Conservation (phyloP, 2,113 vertebrate species). For the Boulengeromyrus knoepffleri region DNA sequence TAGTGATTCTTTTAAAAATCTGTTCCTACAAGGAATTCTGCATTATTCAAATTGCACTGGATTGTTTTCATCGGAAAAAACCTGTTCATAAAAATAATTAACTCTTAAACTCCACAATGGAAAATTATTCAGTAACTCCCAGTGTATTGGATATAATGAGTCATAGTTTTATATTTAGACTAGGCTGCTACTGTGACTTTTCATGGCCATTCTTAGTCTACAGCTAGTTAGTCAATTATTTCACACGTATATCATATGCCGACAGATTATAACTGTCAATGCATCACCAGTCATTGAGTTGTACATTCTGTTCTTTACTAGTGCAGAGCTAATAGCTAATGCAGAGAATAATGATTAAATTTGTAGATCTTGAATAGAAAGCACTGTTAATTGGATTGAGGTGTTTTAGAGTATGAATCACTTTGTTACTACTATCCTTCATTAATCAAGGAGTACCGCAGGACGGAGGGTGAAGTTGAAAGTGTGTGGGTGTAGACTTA, state of each 20-base stretch:
- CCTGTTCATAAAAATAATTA: neutral
- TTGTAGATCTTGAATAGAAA: neutral
- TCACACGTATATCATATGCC: neutral
- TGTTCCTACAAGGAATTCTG: neutral
- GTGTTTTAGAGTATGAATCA: conserved; percentile 5
- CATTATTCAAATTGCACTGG: neutral
- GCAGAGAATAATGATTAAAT: neutral
- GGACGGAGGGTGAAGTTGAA: neutral
- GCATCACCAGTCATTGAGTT: neutral
- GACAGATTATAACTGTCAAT: neutral
- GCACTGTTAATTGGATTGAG: neutral
- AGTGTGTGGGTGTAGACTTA: neutral
- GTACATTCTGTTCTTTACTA: neutral
- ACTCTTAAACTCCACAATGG: conserved; percentile 2
- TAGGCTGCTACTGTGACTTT: neutral
- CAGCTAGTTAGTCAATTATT: neutral
- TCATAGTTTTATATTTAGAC: neutral
- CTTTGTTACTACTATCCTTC: conserved; percentile 1
- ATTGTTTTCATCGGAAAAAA: neutral
- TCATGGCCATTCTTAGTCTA: neutral
- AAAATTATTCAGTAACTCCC: neutral
- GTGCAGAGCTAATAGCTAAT: neutral
- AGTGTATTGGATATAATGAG: neutral
- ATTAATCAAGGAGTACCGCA: conserved; percentile 10
- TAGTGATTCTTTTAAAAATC: neutral